phyloP scores from a whole-genome alignment of 2,888 invertebrate species.

The Orchesellides sinensis region DNA sequence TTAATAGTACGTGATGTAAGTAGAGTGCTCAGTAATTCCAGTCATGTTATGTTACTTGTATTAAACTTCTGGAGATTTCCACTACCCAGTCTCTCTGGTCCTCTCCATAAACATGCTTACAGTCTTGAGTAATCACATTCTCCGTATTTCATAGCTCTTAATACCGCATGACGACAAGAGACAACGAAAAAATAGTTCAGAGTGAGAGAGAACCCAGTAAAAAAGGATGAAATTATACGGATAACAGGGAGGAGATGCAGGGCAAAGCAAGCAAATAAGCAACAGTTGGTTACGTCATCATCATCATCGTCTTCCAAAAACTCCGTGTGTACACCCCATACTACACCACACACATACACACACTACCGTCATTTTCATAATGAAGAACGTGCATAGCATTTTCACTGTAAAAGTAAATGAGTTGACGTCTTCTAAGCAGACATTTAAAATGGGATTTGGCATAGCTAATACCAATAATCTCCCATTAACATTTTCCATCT shows the following conservation, averaged over 20 bases:
- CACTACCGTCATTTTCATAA: background rate
- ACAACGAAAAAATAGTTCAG: constrained; percentile 11
- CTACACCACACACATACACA: background rate
- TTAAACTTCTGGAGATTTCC: constrained; percentile 38
- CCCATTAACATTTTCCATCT: background rate
- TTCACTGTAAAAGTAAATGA: background rate
- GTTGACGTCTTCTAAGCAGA: background rate
- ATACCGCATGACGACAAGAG: constrained; percentile 39
- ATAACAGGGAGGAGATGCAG: background rate
- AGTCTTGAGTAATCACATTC: constrained; percentile 41
- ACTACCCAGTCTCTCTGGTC: background rate
- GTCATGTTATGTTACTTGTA: background rate
- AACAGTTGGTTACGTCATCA: constrained; percentile 58
- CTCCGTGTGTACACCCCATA: background rate
- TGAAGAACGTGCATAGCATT: background rate
- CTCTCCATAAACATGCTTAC: background rate
- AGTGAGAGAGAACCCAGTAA: too few species aligned
- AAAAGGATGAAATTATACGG: background rate
- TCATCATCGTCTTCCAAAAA: background rate
- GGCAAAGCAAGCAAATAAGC: constrained; percentile 2
- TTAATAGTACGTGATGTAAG: background rate
- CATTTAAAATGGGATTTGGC: background rate
- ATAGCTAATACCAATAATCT: background rate
- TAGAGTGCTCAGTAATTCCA: background rate
- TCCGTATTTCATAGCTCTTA: constrained; percentile 31